These are phyloP conservation scores for Leucoraja ocellata DNA, from an alignment of 2,797 vertebrate genomes.

Conservation along the genomic window DNA sequence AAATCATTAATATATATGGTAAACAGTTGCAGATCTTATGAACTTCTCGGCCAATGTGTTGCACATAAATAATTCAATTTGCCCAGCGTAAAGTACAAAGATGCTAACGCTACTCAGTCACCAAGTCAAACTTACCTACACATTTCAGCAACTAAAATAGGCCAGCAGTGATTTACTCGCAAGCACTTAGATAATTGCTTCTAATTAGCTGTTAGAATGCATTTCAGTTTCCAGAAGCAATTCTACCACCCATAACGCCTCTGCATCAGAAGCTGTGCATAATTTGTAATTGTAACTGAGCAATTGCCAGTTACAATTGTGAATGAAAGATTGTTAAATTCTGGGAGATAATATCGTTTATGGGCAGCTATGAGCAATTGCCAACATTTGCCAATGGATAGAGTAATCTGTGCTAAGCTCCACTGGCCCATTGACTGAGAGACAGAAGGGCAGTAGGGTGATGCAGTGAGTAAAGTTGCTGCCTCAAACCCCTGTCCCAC, in stretches of 20 bases:
- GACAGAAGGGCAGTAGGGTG: no score
- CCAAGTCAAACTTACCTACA: neutral
- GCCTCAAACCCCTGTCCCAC: no score
- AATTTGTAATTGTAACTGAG: neutral
- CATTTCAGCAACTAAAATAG: neutral
- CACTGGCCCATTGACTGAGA: neutral
- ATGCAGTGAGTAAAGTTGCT: no score
- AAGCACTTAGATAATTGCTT: neutral
- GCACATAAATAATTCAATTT: neutral
- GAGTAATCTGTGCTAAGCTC: neutral
- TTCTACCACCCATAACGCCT: neutral
- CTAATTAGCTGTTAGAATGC: neutral
- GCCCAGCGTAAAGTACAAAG: neutral
- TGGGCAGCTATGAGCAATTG: neutral
- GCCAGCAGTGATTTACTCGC: neutral
- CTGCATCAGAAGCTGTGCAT: neutral
- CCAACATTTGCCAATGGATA: neutral
- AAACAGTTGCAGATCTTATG: no score
- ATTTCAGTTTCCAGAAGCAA: conserved; percentile 4
- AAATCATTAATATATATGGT: no score
- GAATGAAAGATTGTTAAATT: neutral
- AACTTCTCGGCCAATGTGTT: no score
- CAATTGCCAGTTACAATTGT: neutral
- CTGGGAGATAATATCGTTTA: neutral
- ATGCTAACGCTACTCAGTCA: neutral